These are phyloP conservation scores for Periophthalmus modestus DNA, from an alignment of 2,113 vertebrate genomes.

Conservation along the genomic window DNA sequence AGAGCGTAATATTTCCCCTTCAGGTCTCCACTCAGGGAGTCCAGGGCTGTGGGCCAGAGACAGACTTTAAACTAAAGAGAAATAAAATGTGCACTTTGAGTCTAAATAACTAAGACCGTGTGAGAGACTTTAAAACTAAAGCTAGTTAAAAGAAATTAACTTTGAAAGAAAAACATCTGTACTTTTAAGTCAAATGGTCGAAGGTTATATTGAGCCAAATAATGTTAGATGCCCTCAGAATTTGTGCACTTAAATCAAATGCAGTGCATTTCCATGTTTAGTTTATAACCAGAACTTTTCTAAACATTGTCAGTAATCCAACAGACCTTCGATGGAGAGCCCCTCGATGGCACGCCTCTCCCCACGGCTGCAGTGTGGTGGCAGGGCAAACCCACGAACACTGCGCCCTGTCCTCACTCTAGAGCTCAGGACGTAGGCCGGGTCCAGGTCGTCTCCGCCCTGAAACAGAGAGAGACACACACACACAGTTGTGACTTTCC, in stretches of 20 bases:
- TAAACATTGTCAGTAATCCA: no score
- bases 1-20: conserved; percentile 92
- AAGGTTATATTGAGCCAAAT: no score
- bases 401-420: conserved; percentile 96
- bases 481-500: not conserved
- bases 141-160: no score
- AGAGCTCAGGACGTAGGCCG: conserved; percentile 93
- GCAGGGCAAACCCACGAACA: conserved; percentile 91
- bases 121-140: no score
- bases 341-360: conserved; percentile 91
- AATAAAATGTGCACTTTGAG: not conserved
- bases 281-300: no score
- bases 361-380: conserved; percentile 94
- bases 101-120: no score
- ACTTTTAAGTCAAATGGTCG: no score
- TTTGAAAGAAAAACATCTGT: no score
- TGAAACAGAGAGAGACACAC: conserved; percentile 34
- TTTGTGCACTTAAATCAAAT: no score
- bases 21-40: conserved; percentile 87
- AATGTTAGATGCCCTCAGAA: no score
- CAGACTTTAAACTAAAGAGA: not conserved
- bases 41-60: conserved; percentile 62
- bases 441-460: conserved; percentile 95
- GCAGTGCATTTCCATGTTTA: no score
- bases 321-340: conserved; percentile 88